Evolutionary conservation across 2,888 invertebrate genomes (phyloP).

Genomic region (Polietes domitor): DNA sequence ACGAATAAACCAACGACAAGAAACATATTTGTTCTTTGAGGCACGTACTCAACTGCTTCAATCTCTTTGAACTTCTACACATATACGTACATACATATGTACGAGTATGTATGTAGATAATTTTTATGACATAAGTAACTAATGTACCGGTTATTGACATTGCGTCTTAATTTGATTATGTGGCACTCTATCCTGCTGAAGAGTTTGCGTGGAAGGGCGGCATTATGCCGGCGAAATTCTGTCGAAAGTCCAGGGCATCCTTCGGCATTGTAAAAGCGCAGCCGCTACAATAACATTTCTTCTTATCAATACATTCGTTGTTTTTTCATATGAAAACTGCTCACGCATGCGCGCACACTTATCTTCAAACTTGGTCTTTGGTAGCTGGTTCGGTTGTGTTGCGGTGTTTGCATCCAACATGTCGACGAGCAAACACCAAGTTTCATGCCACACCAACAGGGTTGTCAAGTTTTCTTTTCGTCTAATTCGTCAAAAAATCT

Average conservation of each 20-base stretch:
- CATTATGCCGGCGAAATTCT: too few relatives aligned
- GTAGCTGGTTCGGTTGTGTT: neutral
- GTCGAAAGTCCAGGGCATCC: too few relatives aligned
- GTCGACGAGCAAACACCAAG: constrained; percentile 71
- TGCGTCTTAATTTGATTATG: constrained; percentile 5
- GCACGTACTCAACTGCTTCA: constrained; percentile 48
- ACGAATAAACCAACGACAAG: neutral
- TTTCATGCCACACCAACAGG: constrained; percentile 72
- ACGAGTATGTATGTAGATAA: neutral
- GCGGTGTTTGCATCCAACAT: constrained; percentile 62
- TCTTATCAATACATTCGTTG: neutral
- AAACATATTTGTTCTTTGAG: constrained; percentile 48
- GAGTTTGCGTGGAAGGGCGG: too few relatives aligned
- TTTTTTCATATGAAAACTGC: neutral
- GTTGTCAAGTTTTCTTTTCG: too few relatives aligned
- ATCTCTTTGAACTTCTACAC: neutral
- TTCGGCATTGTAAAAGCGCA: too few relatives aligned
- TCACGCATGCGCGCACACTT: neutral
- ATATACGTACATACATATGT: constrained; percentile 19
- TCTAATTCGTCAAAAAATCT: too few relatives aligned
- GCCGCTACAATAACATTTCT: too few relatives aligned
- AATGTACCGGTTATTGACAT: constrained; percentile 54
- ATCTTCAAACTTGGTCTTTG: constrained; percentile 53
- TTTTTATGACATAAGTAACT: constrained; percentile 40
- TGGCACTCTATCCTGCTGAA: too few relatives aligned